Evolutionary conservation across 2,888 invertebrate species (phyloP).

Genomic region (Noctua comes): DNA sequence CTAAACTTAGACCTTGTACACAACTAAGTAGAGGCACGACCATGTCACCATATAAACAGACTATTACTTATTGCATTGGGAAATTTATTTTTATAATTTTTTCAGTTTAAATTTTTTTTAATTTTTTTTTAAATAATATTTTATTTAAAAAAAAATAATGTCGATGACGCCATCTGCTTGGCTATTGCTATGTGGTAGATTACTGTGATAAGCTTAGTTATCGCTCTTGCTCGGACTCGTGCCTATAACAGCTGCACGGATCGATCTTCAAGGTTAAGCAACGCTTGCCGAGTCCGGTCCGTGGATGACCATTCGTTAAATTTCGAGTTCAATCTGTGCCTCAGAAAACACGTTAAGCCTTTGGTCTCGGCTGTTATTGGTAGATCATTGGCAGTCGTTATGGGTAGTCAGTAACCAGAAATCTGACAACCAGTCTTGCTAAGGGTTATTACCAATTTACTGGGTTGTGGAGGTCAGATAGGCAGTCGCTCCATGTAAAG

Average conservation of each 20-base stretch:
- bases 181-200: not conserved
- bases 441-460: not conserved
- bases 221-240: not conserved
- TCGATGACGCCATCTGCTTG: constrained; percentile 15
- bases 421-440: too few relatives aligned
- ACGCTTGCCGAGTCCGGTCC: not conserved
- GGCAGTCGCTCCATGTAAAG: not conserved
- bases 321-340: not conserved
- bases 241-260: not conserved
- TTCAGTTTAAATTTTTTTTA: too few relatives aligned
- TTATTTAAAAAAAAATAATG: too few relatives aligned
- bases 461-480: not conserved
- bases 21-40: constrained; percentile 19
- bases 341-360: not conserved
- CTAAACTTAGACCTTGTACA: constrained; percentile 26
- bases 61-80: constrained; percentile 36
- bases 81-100: too few relatives aligned
- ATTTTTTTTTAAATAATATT: too few relatives aligned
- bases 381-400: not conserved
- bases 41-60: constrained; percentile 28
- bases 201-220: not conserved
- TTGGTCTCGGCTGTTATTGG: not conserved
- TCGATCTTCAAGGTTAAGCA: not conserved
- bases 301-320: not conserved
- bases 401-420: too few relatives aligned